Evolutionary conservation across 2,888 invertebrate species (phyloP), one percentile per base, ranked within the genome.

Genomic region (Catocala nupta): DNA sequence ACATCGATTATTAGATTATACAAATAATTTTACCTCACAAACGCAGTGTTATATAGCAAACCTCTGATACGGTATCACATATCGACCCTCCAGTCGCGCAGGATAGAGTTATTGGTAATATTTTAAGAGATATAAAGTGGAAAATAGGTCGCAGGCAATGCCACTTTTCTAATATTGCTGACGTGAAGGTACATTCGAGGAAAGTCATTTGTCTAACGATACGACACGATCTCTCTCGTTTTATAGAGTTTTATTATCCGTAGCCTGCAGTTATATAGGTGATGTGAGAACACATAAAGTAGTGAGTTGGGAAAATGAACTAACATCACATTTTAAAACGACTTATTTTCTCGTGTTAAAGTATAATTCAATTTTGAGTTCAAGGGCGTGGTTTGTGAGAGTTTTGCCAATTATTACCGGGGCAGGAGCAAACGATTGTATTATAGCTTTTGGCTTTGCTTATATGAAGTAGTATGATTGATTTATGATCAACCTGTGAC

Each of bases 191-290:
- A 62, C 34, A 59, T 74, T 52, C 44, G 42, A 33, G 45, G 42
- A 51, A 43, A 66, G 59, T 54, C 62, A 57, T 70, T 63, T 67
- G 56, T 70, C 67, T 70, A 59, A 53, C 48, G 62, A 48, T 45
- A 58, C 51, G 61, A 59, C 55, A 66, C 48, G 49, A 56, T 63
- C 33, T 47, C 33, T 47, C 59, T 58, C 52, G 25, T 67, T 65
- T 62, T 63, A 64, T 62, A 63, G 43, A 7, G 16, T 70, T 65
- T 67, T 70, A 74, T 74, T 70, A 62, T 59, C 64, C 63, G 54
- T 52, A 54, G 58, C 49, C 51, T 73, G 70, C 70, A 55, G 63
- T 68, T 68, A 71, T 68, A 60, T 68, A 55, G 48, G 69, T 47
- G 45, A 52, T 51, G 60, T 48, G 53, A 56, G 59, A 49, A 73